These are phyloP conservation scores for Lamellibrachia satsuma DNA, from an alignment of 2,888 invertebrate species.

Conservation along the genomic window DNA sequence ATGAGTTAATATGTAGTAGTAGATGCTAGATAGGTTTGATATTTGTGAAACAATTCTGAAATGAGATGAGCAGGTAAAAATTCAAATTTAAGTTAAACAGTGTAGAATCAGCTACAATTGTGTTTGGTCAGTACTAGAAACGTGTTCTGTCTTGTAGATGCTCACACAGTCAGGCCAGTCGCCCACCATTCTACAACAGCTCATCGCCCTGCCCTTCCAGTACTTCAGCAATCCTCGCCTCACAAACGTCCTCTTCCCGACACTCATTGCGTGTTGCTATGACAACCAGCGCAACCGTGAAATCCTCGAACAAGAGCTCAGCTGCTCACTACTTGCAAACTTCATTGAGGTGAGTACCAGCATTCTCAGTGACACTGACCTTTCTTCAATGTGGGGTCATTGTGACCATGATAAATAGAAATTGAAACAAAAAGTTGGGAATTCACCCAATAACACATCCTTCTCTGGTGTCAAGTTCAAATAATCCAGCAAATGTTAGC, in stretches of 20 bases:
- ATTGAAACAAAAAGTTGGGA: neutral
- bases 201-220: neutral
- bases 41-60: no score
- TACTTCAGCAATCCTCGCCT: slow-evolving; percentile 78
- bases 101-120: no score
- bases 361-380: neutral
- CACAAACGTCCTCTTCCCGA: slow-evolving; percentile 80
- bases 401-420: neutral
- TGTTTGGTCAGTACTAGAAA: neutral
- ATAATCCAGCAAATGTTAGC: neutral
- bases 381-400: neutral
- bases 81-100: no score
- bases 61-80: no score
- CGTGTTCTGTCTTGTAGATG: slow-evolving; percentile 69
- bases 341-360: slow-evolving; percentile 64
- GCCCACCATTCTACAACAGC: no score
- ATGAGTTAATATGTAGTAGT: no score
- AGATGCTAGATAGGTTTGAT: no score
- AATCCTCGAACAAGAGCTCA: slow-evolving; percentile 78
- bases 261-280: slow-evolving; percentile 73
- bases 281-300: slow-evolving; percentile 64
- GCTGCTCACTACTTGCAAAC: slow-evolving; percentile 65
- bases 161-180: slow-evolving; percentile 54
- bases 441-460: neutral
- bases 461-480: neutral